These are phyloP conservation scores for Turritopsis rubra DNA, from an alignment of 30 jellyfish, hydroid and myxozoan genomes.

Conservation along the genomic window DNA sequence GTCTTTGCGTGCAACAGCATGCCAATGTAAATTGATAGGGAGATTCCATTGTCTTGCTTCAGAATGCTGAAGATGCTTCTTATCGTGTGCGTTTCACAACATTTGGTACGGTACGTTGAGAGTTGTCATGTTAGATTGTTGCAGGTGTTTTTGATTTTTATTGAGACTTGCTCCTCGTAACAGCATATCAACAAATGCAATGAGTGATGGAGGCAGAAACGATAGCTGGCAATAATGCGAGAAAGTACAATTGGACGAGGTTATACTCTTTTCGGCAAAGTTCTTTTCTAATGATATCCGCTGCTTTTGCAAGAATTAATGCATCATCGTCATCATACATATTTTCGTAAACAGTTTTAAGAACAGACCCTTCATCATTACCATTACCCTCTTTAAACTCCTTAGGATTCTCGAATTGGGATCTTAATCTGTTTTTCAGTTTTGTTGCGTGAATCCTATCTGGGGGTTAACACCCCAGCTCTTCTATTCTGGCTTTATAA, in stretches of 20 bases:
- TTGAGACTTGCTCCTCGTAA: background rate
- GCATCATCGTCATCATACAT: slow-evolving; percentile 23
- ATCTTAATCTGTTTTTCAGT: background rate
- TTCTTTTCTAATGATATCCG: slow-evolving; percentile 21
- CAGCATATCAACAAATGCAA: background rate
- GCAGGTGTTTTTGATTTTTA: background rate
- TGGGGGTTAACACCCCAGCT: background rate
- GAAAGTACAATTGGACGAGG: background rate
- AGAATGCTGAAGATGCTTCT: background rate
- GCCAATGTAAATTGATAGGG: slow-evolving; percentile 3
- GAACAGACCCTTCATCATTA: slow-evolving; percentile 9
- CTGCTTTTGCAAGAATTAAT: slow-evolving; percentile 25
- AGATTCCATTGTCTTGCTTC: background rate
- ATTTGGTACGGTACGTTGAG: background rate
- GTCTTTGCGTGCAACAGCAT: background rate
- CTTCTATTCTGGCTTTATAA: background rate
- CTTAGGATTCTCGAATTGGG: background rate
- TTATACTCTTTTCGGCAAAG: background rate
- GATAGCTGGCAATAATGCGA: background rate
- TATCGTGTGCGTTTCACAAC: background rate
- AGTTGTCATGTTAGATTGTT: background rate
- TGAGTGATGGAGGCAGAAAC: background rate
- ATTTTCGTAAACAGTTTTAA: slow-evolving; percentile 18
- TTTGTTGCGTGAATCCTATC: background rate
- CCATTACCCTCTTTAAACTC: background rate